Base-by-base conservation (phyloP, 2,888 invertebrate genomes). In the Leptarthrus brevirostris region DNA sequence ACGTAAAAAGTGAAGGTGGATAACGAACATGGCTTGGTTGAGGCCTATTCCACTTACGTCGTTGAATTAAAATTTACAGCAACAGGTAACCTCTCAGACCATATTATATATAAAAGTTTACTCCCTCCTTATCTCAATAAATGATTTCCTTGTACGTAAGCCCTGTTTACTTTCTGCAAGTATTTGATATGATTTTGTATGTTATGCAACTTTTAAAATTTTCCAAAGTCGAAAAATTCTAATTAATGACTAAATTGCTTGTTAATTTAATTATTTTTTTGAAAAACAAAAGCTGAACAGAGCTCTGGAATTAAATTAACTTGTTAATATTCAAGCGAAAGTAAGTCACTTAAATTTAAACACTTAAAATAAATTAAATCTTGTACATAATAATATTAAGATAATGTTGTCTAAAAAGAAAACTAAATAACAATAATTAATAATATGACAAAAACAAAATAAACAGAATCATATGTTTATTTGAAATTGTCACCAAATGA, bases 301-400 rank as follows among this genome's bases (percentile, higher is more conserved):
- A 22, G 44, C 44, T 64, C 36, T 64, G 64, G 24, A 64, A 64
- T 24, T 64, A 64, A 64, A 44, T 64, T 64, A 64, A 64, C 64
- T 44, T 64, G 64, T 44, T 64, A 64, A 44, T 22, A 44, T 40
- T 64, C 18, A 64, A 40, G 40, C 44, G 44, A 10, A 49, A 47
- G 14, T 64, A 44, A 64, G 64, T 64, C 64, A 64, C 47, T 24
- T 64, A 18, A 64, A 44, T 44, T 64, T 64, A 64, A 64, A 64
- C n/a, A n/a, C n/a, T n/a, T 64, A 36, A 40, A 64, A 22, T 64
- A 64, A 14, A 64, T 16, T 36, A 16, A 47, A 44, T 64, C 3
- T 16, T 64, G 64, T 64, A 64, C 1, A 64, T 64, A 64, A 24
- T 64, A 64, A 64, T 44, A 20, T 40, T 14, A 40, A 40, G 14